phyloP scores from a whole-genome alignment of 2,888 invertebrate genomes.

The Poecilobothrus nobilitatus region DNA sequence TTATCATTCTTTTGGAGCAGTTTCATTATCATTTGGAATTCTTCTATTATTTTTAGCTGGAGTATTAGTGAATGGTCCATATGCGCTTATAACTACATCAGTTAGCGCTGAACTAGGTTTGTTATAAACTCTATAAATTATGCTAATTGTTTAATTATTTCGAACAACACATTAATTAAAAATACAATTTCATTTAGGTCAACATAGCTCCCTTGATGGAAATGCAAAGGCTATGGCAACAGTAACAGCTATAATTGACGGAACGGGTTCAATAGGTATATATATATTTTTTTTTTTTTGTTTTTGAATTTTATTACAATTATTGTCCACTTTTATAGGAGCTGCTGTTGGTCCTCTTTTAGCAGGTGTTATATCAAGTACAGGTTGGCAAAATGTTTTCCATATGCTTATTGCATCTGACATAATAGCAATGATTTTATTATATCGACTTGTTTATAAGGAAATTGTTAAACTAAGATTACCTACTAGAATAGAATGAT shows the following conservation, averaged over 20 bases:
- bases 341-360: slow-evolving; percentile 89
- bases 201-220: slow-evolving; percentile 74
- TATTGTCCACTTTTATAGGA: slow-evolving; percentile 43
- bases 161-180: background rate
- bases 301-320: background rate
- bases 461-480: slow-evolving; percentile 39
- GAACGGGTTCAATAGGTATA: slow-evolving; percentile 61
- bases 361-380: slow-evolving; percentile 68
- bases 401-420: slow-evolving; percentile 82
- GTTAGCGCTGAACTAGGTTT: slow-evolving; percentile 81
- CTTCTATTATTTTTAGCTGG: slow-evolving; percentile 66
- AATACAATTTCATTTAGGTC: slow-evolving; percentile 46
- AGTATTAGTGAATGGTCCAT: slow-evolving; percentile 87
- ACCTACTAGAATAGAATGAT: slow-evolving; percentile 32
- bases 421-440: slow-evolving; percentile 63
- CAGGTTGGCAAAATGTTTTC: slow-evolving; percentile 80
- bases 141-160: background rate
- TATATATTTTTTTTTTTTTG: background rate
- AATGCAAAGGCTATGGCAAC: slow-evolving; percentile 87
- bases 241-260: slow-evolving; percentile 96
- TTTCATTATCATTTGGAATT: slow-evolving; percentile 54
- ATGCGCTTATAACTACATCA: slow-evolving; percentile 91
- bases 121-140: background rate
- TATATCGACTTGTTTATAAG: slow-evolving; percentile 49
- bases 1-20: slow-evolving; percentile 65